Conservation (phyloP, 2,797 vertebrate genomes). For the Anabas testudineus region DNA sequence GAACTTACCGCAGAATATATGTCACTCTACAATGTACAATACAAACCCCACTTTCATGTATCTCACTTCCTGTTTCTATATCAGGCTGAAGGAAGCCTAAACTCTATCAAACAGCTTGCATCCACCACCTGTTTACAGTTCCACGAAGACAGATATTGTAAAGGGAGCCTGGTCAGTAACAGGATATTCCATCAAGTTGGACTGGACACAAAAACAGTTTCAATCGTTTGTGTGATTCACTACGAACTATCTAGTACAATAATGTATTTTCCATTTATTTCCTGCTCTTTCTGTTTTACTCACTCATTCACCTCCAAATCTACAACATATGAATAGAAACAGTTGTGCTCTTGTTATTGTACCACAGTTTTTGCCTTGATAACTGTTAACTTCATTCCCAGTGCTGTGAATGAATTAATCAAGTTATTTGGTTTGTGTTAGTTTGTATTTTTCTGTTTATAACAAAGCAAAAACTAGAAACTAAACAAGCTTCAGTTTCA, state of each 20-base stretch:
- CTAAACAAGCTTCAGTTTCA: neutral
- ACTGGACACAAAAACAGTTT: slow-evolving; percentile 29
- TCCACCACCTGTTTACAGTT: slow-evolving; percentile 30
- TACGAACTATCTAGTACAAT: neutral
- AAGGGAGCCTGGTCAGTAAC: slow-evolving; percentile 11
- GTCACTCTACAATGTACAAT: neutral
- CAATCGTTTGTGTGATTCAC: slow-evolving; percentile 37
- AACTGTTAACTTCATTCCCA: no score
- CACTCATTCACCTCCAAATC: no score
- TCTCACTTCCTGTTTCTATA: slow-evolving; percentile 58
- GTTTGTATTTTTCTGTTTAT: neutral
- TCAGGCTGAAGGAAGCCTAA: slow-evolving; percentile 31
- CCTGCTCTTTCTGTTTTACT: no score
- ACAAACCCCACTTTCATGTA: slow-evolving; percentile 18
- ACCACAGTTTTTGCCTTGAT: no score
- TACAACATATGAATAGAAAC: no score
- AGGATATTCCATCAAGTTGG: neutral
- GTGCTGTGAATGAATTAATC: no score
- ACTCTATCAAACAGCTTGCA: slow-evolving; percentile 33
- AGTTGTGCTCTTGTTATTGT: no score
- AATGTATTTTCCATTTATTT: neutral
- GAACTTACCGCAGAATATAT: neutral
- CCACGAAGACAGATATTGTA: slow-evolving; percentile 25
- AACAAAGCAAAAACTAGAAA: neutral
- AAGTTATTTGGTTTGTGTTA: neutral